A percentile compares a stretch with the other conserved stretches of the same genome.
These are phyloP conservation scores for Fistularia commersonii DNA, from an alignment of 2,797 vertebrate species.

Conservation along the genomic window DNA sequence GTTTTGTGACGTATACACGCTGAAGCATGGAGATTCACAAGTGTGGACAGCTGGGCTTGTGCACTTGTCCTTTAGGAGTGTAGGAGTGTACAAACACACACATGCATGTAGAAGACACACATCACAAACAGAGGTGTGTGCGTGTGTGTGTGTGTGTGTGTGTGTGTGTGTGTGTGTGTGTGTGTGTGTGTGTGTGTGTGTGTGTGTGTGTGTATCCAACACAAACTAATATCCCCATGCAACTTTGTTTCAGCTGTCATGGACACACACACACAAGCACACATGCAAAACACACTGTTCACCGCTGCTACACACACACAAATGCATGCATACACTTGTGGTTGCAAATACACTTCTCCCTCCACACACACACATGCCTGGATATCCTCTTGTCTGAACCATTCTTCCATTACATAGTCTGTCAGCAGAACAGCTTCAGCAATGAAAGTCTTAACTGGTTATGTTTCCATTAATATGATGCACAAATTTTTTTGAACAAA, in stretches of 20 bases:
- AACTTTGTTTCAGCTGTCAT: too few species aligned
- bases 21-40: slow-evolving; percentile 12
- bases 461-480: too few species aligned
- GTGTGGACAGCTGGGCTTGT: slow-evolving; percentile 14
- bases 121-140: neutral
- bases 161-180: neutral
- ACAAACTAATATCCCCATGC: too few species aligned
- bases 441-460: slow-evolving; percentile 33
- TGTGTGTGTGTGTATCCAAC: slow-evolving; percentile 2
- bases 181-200: neutral
- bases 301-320: too few species aligned
- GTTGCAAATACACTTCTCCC: too few species aligned
- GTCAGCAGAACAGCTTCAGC: slow-evolving; percentile 39
- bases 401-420: slow-evolving; percentile 58
- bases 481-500: too few species aligned
- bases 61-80: neutral
- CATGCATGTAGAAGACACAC: slow-evolving; percentile 1
- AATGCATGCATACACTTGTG: neutral
- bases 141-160: neutral
- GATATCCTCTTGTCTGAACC: slow-evolving; percentile 25
- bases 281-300: neutral
- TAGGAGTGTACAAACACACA: neutral
- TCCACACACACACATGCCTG: neutral
- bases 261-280: slow-evolving; percentile 12
- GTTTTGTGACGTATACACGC: slow-evolving; percentile 25